Evolutionary conservation across 2,797 vertebrate species (phyloP), one percentile per base, ranked within the genome.

Genomic region (Cuniculus paca): DNA sequence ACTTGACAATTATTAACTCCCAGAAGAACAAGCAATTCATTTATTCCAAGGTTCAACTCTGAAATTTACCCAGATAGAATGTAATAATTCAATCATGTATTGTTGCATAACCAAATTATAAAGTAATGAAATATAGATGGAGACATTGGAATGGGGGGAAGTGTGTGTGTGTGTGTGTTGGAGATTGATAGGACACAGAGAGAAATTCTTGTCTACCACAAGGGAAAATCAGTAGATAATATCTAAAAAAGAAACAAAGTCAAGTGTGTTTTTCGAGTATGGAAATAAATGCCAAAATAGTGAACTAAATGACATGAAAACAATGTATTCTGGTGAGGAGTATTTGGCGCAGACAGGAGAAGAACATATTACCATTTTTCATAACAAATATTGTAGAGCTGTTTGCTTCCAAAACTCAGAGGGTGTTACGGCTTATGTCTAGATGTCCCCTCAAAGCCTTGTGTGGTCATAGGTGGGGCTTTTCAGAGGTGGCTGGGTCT

Each of bases 231-330:
- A 86, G 54, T 63, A 70, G 11, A 70, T 26, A 81, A 61, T 14
- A 56, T 14, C 6, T 86, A 31, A 56, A 45, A 45, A 70, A 78
- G 28, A 14, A 45, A 79, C 61, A 92, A 34, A 61, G 36, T 34
- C 56, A 92, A 95, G 28, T 14, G 20, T 77, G 31, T 45, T 92
- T 91, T 95, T 84, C 90, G 52, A 58, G n/a, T 85, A 65, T 60
- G 39, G 91, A 63, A 48, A 31, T 77, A 77, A 88, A 87, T 65
- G 58, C 3, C 58, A 77, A 77, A 80, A 80, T 48, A 65, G 8
- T 84, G 50, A 94, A 31, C 22, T 83, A 83, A 93, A 79, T 50
- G 39, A 36, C 36, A 17, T 85, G 24, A 90, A 93, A 91, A 70
- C 81, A 20, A 17, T 84, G 34, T 70, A 63, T 60, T 89, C 63